phyloP scores from a whole-genome alignment of 2,113 vertebrate species.

The Pseudorectes ferrugineus region DNA sequence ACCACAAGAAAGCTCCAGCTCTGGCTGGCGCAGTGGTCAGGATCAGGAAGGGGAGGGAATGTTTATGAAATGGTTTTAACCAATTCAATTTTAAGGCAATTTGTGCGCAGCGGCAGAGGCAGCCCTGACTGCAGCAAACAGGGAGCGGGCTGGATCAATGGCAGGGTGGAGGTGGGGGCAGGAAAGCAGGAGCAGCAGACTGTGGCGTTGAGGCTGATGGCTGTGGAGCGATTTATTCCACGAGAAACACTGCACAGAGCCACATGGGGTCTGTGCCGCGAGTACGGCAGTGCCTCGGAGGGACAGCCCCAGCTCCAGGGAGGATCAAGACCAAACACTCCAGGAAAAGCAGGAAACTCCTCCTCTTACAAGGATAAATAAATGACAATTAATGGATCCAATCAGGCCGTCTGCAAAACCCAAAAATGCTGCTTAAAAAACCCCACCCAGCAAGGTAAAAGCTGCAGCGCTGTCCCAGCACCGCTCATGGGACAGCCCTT shows the following conservation, averaged over 20 bases:
- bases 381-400: background rate
- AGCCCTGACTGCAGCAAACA: background rate
- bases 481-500: background rate
- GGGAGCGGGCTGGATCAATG: slow-evolving; percentile 20
- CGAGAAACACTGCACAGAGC: background rate
- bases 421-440: background rate
- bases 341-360: background rate
- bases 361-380: background rate
- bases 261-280: background rate
- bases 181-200: slow-evolving; percentile 49
- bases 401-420: background rate
- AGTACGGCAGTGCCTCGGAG: accelerated
- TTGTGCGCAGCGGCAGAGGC: background rate
- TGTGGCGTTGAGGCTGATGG: slow-evolving; percentile 39
- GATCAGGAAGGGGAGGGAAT: background rate
- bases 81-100: slow-evolving; percentile 9
- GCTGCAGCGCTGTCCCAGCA: background rate
- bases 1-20: background rate
- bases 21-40: background rate
- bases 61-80: background rate
- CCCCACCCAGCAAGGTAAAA: background rate
- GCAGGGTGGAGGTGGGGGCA: slow-evolving; percentile 30
- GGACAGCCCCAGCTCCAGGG: background rate
- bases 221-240: slow-evolving; percentile 19
- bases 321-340: background rate